A percentile compares a stretch with the other conserved stretches of the same genome.
These are phyloP conservation scores for Himalopsyche anomala DNA, from an alignment of 2,888 invertebrate genomes.

Conservation along the genomic window DNA sequence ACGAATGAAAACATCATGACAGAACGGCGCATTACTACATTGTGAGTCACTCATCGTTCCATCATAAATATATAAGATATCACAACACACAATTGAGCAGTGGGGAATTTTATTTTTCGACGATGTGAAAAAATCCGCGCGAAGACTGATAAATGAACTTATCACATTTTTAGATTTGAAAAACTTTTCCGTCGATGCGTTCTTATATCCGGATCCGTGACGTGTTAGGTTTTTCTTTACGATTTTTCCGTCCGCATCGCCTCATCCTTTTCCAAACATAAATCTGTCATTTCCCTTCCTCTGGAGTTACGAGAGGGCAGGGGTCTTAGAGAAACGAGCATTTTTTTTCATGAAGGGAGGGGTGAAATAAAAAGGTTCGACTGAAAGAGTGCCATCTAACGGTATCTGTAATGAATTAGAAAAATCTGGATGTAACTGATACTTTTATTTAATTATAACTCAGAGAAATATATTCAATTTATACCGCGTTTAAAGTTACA, in stretches of 20 bases:
- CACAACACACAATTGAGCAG: background rate
- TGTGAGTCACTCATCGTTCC: background rate
- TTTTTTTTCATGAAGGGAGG: background rate
- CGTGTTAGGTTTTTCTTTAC: constrained; percentile 44
- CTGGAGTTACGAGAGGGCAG: constrained; percentile 11
- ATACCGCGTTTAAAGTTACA: no score
- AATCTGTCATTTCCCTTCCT: constrained; percentile 58
- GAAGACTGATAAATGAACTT: constrained; percentile 45
- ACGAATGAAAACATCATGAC: no score
- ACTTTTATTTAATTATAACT: background rate
- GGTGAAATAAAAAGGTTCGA: constrained; percentile 12
- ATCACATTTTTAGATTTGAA: constrained; percentile 50
- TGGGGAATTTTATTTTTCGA: constrained; percentile 3
- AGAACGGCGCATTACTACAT: background rate
- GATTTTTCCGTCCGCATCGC: constrained; percentile 46
- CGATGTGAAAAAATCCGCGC: background rate
- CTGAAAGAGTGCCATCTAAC: constrained; percentile 5
- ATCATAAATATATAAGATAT: background rate
- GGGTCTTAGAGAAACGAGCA: background rate
- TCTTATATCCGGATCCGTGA: constrained; percentile 36
- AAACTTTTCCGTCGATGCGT: constrained; percentile 28
- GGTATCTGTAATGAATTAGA: constrained; percentile 29
- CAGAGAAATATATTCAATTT: no score
- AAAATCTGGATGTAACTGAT: constrained; percentile 19
- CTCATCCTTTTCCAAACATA: constrained; percentile 54